These are phyloP conservation scores for Tipula helvola DNA, from an alignment of 2,888 invertebrate species.

Conservation along the genomic window DNA sequence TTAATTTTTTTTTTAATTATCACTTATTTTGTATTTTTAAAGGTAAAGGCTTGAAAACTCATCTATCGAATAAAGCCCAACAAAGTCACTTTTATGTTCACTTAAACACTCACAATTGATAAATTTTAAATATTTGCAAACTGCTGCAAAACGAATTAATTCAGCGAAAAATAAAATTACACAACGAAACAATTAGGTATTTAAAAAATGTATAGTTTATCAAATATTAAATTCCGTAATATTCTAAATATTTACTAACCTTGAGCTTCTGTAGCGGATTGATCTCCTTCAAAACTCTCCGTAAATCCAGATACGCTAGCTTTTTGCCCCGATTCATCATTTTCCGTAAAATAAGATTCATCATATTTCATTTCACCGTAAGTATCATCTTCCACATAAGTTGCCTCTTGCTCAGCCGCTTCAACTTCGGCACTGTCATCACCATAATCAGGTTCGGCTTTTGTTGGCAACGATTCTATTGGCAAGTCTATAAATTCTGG, in stretches of 20 bases:
- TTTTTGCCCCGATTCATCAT: conserved; percentile 27
- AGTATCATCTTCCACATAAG: conserved; percentile 52
- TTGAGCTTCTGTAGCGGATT: conserved; percentile 36
- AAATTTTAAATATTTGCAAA: not conserved
- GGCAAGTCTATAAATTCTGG: conserved; percentile 36
- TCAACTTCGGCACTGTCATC: conserved; percentile 51
- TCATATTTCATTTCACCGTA: conserved; percentile 48
- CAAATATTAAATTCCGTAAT: not conserved
- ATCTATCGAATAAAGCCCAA: no score
- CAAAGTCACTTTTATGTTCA: no score
- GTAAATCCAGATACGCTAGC: conserved; percentile 9
- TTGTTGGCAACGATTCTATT: conserved; percentile 41
- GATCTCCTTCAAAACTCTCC: conserved; percentile 26
- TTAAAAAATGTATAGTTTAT: not conserved
- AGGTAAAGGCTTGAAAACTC: no score
- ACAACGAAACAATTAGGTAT: not conserved
- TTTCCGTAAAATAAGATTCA: conserved; percentile 36
- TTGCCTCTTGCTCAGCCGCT: conserved; percentile 47
- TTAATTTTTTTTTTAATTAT: no score
- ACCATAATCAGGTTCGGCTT: conserved; percentile 54
- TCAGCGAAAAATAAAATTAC: conserved; percentile 7
- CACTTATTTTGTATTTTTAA: no score
- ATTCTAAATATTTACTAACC: conserved; percentile 28
- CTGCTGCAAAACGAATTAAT: not conserved
- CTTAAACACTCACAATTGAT: no score